phyloP scores from a whole-genome alignment of 2,797 vertebrate genomes.

The Falco columbarius region DNA sequence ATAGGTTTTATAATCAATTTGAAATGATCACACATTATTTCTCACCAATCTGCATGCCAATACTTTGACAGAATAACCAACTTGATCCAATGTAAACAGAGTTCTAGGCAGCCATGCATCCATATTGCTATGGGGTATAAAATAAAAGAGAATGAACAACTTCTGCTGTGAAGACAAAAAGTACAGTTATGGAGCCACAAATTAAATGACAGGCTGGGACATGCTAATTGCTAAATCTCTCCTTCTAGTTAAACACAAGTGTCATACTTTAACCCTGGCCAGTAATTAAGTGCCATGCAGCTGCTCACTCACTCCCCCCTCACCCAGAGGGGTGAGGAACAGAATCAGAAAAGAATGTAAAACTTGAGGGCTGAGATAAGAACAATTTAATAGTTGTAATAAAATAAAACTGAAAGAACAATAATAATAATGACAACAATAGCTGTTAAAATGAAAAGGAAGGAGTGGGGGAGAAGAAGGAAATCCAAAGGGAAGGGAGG shows the following conservation, averaged over 20 bases:
- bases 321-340: too few species aligned
- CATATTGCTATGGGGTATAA: not conserved
- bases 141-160: not conserved
- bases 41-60: not conserved
- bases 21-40: not conserved
- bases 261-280: too few species aligned
- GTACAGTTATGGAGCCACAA: not conserved
- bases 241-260: not conserved
- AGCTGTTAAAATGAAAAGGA: too few species aligned
- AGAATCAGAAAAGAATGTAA: too few species aligned
- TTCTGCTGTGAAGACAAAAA: not conserved
- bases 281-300: too few species aligned
- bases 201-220: not conserved
- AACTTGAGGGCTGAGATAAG: too few species aligned
- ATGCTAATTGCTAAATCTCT: not conserved
- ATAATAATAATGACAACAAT: too few species aligned
- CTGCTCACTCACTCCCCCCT: too few species aligned
- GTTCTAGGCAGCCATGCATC: not conserved
- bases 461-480: too few species aligned
- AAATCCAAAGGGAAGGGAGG: too few species aligned
- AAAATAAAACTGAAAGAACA: too few species aligned
- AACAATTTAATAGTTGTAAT: too few species aligned
- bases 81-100: not conserved
- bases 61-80: not conserved
- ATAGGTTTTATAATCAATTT: conserved; percentile 1